Base-by-base conservation (phyloP, 2,113 vertebrate genomes). In the Litocranius walleri region DNA sequence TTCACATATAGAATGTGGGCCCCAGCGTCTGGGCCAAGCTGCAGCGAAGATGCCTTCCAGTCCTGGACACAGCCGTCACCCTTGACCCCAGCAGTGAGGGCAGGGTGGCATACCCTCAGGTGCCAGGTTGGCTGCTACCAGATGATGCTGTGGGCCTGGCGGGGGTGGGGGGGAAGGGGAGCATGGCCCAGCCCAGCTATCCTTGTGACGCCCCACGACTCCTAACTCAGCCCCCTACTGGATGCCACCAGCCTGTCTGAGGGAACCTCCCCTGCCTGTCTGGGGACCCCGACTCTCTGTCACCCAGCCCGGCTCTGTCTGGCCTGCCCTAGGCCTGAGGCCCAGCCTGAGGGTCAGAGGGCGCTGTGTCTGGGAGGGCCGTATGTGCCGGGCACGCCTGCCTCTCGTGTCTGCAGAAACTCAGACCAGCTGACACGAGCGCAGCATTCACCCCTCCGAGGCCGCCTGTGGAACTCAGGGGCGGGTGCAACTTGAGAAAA, bases 401-500 rank as follows among this genome's bases (percentile, higher is more conserved):
- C 13, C 33, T 57, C 3, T 6, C 0, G 15, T 33, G 59, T 81
- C 67, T 87, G 78, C 8, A 0, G 43, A 78, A 90, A 87, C 61
- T 0, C 57, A 80, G 85, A 62, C 16, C 97, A 57, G 74, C 85
- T 81, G 96, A 90, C 95, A 88, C 23, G 52, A 78, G 97, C 43
- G 40, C 64, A 43, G 4, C 48, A 30, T 90, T 50, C 56, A 52
- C 77, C 59, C 64, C 7, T n/a, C n/a, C 0, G 52, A 36, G 50
- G 81, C 86, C 30, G 40, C 83, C 78, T 71, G 33, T n/a, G 87
- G 19, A 27, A 23, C 40, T 87, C 16, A 0, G 92, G 83, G 80
- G 81, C n/a, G 67, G 85, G 33, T 6, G 23, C 50, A 81, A 54
- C 56, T 78, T 25, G 80, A 90, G 62, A 78, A 45, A 64, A 84